phyloP scores from a whole-genome alignment of 1,140 invertebrate species.

The roundworm (Caenorhabditis elegans) region WBcel235 BX284602.5:10989501-10990000 shows the following conservation, averaged over 20 bases:
- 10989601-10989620: background rate
- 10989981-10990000: conserved; percentile 24
- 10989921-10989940: background rate
- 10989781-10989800: background rate
- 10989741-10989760: background rate
- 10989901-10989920: conserved; percentile 29
- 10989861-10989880: conserved; percentile 28
- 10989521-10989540: no score
- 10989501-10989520: background rate
- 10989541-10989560: conserved; percentile 20
- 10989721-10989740: background rate
- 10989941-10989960: background rate
- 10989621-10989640: background rate
- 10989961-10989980: background rate
- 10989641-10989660: background rate
- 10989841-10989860: conserved; percentile 24
- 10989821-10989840: background rate
- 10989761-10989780: background rate
- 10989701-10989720: background rate
- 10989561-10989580: background rate
- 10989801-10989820: conserved; percentile 32
- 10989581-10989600: conserved; percentile 16
- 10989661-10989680: background rate
- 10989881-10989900: conserved; percentile 29
- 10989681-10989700: background rate